Evolutionary conservation across 2,888 invertebrate species (phyloP).

Genomic region (Meliscaeva auricollis): DNA sequence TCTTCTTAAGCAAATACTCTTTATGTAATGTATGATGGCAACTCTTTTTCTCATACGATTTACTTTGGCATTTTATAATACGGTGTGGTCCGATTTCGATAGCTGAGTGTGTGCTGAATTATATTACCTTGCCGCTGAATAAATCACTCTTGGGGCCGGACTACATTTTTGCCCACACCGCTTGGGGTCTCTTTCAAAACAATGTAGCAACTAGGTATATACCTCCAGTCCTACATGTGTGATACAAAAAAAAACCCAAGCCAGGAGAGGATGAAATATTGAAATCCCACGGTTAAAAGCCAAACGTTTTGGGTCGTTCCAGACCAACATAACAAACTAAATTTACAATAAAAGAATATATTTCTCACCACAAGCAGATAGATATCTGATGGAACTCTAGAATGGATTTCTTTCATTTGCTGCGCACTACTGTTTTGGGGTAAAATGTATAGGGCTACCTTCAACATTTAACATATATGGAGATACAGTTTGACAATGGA

Average conservation of each 20-base stretch:
- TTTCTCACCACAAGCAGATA: conserved; percentile 55
- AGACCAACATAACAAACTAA: conserved; percentile 11
- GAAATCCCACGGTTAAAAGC: conserved; percentile 49
- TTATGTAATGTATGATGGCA: no score
- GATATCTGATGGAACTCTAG: conserved; percentile 33
- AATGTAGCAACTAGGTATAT: no score
- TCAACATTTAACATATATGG: background rate
- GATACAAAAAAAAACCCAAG: conserved; percentile 14
- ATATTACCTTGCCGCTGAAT: conserved; percentile 71
- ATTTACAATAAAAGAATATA: conserved; percentile 28
- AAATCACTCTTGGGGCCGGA: conserved; percentile 67
- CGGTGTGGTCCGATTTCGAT: conserved; percentile 45
- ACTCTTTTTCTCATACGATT: background rate
- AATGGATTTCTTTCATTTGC: conserved; percentile 39
- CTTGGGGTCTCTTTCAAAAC: conserved; percentile 55
- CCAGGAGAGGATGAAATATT: conserved; percentile 44
- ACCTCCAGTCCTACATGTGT: background rate
- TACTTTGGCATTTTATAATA: background rate
- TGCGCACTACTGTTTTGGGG: conserved; percentile 35
- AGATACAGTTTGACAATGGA: background rate
- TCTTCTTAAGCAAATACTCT: no score
- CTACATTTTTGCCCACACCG: conserved; percentile 68
- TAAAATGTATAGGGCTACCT: conserved; percentile 6
- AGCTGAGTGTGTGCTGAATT: conserved; percentile 70
- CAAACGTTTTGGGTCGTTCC: conserved; percentile 2